These are phyloP conservation scores for Cerastis rubricosa DNA, from an alignment of 2,888 invertebrate species.

Conservation along the genomic window DNA sequence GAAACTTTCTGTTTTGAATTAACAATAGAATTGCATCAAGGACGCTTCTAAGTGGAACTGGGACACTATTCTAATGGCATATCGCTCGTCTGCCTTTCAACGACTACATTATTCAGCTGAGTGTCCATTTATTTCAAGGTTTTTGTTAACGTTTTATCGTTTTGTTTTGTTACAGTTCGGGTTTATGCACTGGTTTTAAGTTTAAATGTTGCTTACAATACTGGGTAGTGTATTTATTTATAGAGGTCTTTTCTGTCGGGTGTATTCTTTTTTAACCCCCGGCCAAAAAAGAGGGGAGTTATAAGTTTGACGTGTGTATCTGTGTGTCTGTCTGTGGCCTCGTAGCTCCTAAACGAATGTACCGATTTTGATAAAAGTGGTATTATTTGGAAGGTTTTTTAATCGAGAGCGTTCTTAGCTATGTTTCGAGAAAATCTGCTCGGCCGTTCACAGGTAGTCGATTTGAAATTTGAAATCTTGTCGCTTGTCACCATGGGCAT, in stretches of 20 bases:
- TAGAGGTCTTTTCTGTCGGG: too few relatives aligned
- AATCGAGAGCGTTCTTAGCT: too few relatives aligned
- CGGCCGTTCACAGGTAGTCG: too few relatives aligned
- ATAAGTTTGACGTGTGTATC: too few relatives aligned
- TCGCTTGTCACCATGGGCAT: too few relatives aligned
- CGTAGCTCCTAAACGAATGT: too few relatives aligned
- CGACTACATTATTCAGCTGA: conserved; percentile 47
- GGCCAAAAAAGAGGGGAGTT: too few relatives aligned
- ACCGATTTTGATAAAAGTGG: too few relatives aligned
- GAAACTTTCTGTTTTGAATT: conserved; percentile 47
- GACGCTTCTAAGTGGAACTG: conserved; percentile 41
- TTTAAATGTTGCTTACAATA: background rate
- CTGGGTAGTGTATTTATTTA: background rate
- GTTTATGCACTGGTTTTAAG: background rate
- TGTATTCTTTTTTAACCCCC: too few relatives aligned
- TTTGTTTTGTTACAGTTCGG: background rate
- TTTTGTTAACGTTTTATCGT: conserved; percentile 32
- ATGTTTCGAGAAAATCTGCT: background rate
- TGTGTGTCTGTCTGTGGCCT: too few relatives aligned
- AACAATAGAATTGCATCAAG: conserved; percentile 44
- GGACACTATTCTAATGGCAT: conserved; percentile 57
- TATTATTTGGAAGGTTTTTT: too few relatives aligned
- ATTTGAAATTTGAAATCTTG: too few relatives aligned
- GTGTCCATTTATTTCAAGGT: conserved; percentile 42
- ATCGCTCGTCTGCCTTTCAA: conserved; percentile 51